Base-by-base conservation (phyloP, 1,140 invertebrate genomes). In the Protaetia brevitarsis region DNA sequence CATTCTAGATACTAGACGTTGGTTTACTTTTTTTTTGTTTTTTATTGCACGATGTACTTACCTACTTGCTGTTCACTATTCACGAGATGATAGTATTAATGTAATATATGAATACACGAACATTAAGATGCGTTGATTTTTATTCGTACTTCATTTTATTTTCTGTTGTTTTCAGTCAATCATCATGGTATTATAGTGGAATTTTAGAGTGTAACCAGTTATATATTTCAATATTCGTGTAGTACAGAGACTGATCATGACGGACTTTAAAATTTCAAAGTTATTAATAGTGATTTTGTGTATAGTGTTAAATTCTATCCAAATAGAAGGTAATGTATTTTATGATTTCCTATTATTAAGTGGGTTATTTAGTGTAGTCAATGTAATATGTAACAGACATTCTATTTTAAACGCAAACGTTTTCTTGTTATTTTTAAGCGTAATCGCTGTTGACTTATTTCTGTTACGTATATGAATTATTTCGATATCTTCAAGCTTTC, bases 261-360 rank as follows among this genome's bases (percentile, higher is more conserved):
- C 7, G 41, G 11, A 51, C 41, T 10, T 51, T 51, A 51, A 51
- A 26, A 23, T 19, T 4, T 23, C 10, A 23, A 51, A 51, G 16
- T 23, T 23, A 51, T 51, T 51, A 51, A 23, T 51, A 23, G 41
- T 51, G 41, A 51, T 51, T 51, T 19, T 51, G 19, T 51, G 41
- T 51, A 10, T 51, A 23, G 41, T 19, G 41, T 19, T 23, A 13
- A 37, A 37, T 51, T 23, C 41, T 23, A 51, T 51, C 26, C 41
- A 51, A 51, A 8, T 19, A 51, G 41, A 16, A 51, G 41, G 41
- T 51, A 51, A 51, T 51, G 5, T 51, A 51, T 21, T 51, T 51
- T 51, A 51, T 51, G 11, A 19, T 51, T 51, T 8, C 11, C 13
- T 19, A 19, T 34, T 34, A 34, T 1, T 34, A 5, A 34, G 13